These are phyloP conservation scores for Opisthocomus hoazin DNA, from an alignment of 2,113 vertebrate genomes.

Conservation along the genomic window DNA sequence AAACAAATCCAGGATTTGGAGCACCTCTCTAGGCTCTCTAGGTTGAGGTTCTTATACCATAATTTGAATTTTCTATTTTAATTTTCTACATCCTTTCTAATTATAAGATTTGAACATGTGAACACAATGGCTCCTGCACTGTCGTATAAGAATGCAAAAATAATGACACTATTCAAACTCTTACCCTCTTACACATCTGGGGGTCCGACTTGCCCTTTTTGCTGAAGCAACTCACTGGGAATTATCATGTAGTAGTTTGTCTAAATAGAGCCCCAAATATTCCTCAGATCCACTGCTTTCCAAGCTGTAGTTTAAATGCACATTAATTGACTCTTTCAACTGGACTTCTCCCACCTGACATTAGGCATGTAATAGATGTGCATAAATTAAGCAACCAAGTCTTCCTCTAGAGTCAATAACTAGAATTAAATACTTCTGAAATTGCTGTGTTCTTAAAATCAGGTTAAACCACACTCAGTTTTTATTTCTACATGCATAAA, in stretches of 20 bases:
- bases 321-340: not conserved
- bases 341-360: not conserved
- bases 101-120: not conserved
- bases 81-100: not conserved
- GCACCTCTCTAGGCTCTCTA: not conserved
- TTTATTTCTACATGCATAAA: not conserved
- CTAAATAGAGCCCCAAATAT: not conserved
- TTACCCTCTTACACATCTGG: not conserved
- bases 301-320: not conserved
- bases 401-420: not conserved
- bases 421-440: not conserved
- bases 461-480: not conserved
- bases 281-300: not conserved
- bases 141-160: not conserved
- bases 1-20: not conserved
- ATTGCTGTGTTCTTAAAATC: not conserved
- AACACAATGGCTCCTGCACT: not conserved
- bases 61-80: not conserved
- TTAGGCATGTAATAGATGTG: not conserved
- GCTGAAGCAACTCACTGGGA: not conserved
- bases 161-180: not conserved
- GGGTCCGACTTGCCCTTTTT: not conserved
- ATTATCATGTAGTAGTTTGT: not conserved
- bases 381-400: not conserved
- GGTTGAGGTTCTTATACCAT: not conserved